phyloP scores from a whole-genome alignment of 2,888 invertebrate species.

The Xestoiulus laeticollis region DNA sequence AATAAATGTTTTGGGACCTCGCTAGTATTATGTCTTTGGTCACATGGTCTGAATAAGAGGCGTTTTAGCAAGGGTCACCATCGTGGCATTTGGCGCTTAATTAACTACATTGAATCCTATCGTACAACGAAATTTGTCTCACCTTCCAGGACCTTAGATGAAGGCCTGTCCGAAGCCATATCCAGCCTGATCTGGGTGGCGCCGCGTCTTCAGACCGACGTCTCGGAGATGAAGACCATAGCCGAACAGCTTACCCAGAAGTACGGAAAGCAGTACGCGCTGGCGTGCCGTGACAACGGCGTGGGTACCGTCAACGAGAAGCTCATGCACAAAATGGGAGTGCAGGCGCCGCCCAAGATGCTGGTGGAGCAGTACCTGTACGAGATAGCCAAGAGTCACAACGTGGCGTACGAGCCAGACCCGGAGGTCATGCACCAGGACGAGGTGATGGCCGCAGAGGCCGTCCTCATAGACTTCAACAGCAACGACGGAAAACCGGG shows the following conservation, averaged over 20 bases:
- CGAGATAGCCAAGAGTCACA: conserved; percentile 96
- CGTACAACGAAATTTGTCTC: too few relatives aligned
- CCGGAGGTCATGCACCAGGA: conserved; percentile 81
- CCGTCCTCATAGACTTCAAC: conserved; percentile 70
- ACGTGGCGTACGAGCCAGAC: conserved; percentile 95
- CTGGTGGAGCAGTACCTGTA: conserved; percentile 93
- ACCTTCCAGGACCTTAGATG: conserved; percentile 76
- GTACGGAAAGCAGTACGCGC: conserved; percentile 93
- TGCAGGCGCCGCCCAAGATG: conserved; percentile 94
- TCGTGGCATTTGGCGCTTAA: too few relatives aligned
- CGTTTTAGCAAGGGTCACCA: too few relatives aligned
- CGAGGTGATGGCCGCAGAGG: conserved; percentile 70
- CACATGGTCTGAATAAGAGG: too few relatives aligned
- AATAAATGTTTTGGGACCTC: too few relatives aligned
- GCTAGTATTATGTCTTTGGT: too few relatives aligned
- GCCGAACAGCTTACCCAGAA: conserved; percentile 88
- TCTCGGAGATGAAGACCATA: conserved; percentile 79
- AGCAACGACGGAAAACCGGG: conserved; percentile 56
- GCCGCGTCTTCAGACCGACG: conserved; percentile 77
- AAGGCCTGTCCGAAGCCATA: conserved; percentile 94
- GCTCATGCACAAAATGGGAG: conserved; percentile 89
- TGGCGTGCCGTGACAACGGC: conserved; percentile 82
- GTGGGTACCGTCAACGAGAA: conserved; percentile 88
- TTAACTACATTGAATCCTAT: too few relatives aligned
- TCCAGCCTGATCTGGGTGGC: conserved; percentile 97